These are phyloP conservation scores for Otus scops DNA, from an alignment of 2,797 vertebrate species.

Conservation along the genomic window DNA sequence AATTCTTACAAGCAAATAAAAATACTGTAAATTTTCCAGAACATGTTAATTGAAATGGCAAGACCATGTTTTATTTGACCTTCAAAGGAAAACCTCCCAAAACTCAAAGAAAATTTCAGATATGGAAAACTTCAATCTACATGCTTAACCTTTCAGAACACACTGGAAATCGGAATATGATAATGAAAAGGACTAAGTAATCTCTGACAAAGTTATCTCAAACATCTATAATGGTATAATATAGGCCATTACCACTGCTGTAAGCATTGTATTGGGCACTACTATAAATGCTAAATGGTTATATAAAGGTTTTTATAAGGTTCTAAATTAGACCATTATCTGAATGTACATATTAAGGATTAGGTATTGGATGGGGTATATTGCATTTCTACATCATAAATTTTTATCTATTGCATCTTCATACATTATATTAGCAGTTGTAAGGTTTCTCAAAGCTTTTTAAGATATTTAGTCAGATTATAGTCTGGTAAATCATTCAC, in stretches of 20 bases:
- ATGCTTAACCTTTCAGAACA: background rate
- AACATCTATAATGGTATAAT: background rate
- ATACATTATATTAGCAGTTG: background rate
- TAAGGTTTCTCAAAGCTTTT: background rate
- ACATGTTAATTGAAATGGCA: background rate
- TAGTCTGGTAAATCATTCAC: background rate
- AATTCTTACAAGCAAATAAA: background rate
- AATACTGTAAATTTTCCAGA: background rate
- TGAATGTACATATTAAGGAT: background rate
- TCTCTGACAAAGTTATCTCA: background rate
- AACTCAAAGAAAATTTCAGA: background rate
- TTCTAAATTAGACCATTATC: background rate
- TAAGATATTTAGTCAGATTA: background rate
- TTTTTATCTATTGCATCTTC: background rate
- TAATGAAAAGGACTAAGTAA: background rate
- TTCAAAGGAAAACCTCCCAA: background rate
- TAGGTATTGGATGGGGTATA: background rate
- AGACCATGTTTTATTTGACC: background rate
- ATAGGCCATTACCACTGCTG: background rate
- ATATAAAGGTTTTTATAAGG: background rate
- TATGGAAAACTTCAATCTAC: background rate
- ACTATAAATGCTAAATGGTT: background rate
- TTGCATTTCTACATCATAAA: slow-evolving; percentile 1
- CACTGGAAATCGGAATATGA: background rate
- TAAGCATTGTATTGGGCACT: background rate